A percentile compares a stretch with the other conserved stretches of the same genome.
Conservation (phyloP, 2,888 invertebrate species). For the Zhengitettix transpicula region DNA sequence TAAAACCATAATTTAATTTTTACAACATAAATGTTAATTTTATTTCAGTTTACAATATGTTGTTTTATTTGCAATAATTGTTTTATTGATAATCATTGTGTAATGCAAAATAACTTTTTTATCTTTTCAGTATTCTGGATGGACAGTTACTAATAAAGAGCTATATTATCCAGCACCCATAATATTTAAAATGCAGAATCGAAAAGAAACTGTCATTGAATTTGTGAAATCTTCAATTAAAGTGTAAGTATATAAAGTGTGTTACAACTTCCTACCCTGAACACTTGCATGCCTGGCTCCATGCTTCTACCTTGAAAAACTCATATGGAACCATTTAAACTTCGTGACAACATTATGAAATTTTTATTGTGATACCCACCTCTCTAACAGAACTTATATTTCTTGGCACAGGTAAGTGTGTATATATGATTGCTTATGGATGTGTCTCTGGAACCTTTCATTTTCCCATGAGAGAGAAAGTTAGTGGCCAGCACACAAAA, state of each 20-base stretch:
- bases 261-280: too few relatives aligned
- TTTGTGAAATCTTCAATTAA: conserved; percentile 23
- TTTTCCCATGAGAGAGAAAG: too few relatives aligned
- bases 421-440: too few relatives aligned
- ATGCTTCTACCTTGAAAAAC: too few relatives aligned
- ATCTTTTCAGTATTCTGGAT: conserved; percentile 38
- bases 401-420: too few relatives aligned
- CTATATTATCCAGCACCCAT: conserved; percentile 41
- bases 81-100: not conserved
- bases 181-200: conserved; percentile 29
- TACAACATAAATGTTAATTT: not conserved
- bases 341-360: too few relatives aligned
- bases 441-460: too few relatives aligned
- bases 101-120: not conserved
- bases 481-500: too few relatives aligned
- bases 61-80: not conserved
- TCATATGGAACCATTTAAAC: too few relatives aligned
- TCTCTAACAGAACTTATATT: too few relatives aligned
- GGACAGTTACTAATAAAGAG: conserved; percentile 40
- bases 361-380: too few relatives aligned
- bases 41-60: not conserved
- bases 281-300: too few relatives aligned
- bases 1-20: not conserved
- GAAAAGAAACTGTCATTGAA: conserved; percentile 31
- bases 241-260: conserved; percentile 6